phyloP scores from a whole-genome alignment of 53 echinoderm and acorn worm species.

The Apostichopus leukothele region DNA sequence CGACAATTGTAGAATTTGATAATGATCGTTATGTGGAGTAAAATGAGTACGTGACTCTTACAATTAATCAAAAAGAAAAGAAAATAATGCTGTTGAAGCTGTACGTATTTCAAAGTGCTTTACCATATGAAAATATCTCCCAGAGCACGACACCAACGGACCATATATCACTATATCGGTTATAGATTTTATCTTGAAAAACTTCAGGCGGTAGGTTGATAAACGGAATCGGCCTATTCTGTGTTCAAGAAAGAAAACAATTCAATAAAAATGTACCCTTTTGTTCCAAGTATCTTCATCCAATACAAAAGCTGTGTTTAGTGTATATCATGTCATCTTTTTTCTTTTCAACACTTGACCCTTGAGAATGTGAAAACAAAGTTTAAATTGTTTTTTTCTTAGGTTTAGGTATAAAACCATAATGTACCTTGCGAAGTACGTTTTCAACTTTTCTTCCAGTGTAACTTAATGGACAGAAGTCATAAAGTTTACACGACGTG shows the following conservation, averaged over 20 bases:
- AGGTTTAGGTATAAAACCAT: background rate
- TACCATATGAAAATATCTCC: conserved; percentile 7
- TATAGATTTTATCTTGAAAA: background rate
- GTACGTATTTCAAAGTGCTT: background rate
- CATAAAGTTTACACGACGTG: background rate
- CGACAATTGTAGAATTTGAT: too few species aligned
- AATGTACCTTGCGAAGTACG: background rate
- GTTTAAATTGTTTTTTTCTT: background rate
- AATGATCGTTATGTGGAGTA: too few species aligned
- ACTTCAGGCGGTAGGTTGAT: background rate
- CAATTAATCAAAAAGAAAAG: too few species aligned
- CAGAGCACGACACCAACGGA: background rate
- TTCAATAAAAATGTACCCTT: too few species aligned
- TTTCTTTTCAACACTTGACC: too few species aligned
- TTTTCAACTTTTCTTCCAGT: background rate
- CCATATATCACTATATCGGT: background rate
- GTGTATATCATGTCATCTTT: too few species aligned
- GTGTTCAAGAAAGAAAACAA: background rate
- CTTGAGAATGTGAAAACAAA: too few species aligned
- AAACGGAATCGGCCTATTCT: background rate
- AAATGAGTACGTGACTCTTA: too few species aligned
- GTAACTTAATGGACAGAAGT: background rate
- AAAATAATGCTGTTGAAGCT: too few species aligned
- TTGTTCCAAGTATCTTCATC: too few species aligned
- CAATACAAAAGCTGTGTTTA: too few species aligned